Conservation (phyloP, 2,888 invertebrate species). For the Rhagium mordax region DNA sequence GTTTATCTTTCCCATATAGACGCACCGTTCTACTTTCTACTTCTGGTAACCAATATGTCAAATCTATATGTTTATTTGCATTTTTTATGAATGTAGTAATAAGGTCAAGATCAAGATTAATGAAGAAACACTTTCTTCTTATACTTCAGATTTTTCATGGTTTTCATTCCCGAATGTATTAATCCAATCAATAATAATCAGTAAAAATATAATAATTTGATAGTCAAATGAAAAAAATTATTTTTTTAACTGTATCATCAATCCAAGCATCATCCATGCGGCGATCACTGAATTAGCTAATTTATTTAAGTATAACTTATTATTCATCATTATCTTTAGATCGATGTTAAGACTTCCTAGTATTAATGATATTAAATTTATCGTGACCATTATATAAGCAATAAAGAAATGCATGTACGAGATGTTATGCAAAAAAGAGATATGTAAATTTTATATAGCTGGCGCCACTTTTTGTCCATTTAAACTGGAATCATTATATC, state of each 20-base stretch:
- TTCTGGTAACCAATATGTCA: neutral
- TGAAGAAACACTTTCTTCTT: neutral
- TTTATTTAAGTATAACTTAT: neutral
- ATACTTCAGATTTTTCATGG: too few species aligned
- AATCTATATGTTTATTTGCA: neutral
- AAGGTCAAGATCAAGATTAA: slow-evolving; percentile 24
- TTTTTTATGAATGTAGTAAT: neutral
- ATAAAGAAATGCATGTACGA: neutral
- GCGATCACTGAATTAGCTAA: neutral
- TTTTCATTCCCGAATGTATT: too few species aligned
- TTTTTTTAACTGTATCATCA: too few species aligned
- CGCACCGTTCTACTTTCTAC: neutral
- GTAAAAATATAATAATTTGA: too few species aligned
- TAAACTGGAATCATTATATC: neutral
- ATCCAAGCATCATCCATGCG: too few species aligned
- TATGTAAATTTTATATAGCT: neutral
- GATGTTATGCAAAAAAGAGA: neutral
- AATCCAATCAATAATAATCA: too few species aligned
- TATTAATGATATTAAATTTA: neutral
- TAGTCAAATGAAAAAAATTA: too few species aligned
- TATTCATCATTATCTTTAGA: slow-evolving; percentile 5
- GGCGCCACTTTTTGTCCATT: neutral
- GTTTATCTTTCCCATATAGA: neutral
- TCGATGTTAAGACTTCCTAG: slow-evolving; percentile 3
- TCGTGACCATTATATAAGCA: neutral